phyloP scores from a whole-genome alignment of 2,797 vertebrate species.

The Macrochelys suwanniensis region DNA sequence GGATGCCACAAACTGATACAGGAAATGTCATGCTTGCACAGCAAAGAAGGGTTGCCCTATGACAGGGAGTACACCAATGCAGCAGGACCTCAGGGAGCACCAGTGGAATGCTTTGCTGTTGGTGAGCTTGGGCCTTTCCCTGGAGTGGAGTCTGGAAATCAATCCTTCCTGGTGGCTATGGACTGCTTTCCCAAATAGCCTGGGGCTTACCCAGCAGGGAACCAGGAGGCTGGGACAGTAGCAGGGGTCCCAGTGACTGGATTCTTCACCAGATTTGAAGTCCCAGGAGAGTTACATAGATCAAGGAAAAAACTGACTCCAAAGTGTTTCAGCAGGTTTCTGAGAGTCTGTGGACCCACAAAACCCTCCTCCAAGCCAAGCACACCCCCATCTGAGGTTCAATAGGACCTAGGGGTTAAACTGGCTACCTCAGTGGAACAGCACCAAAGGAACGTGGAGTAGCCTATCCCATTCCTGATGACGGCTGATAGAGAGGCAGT shows the following conservation, averaged over 20 bases:
- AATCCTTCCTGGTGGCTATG: not conserved
- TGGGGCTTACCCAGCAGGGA: not conserved
- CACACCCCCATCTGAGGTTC: not conserved
- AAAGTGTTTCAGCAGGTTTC: too few relatives aligned
- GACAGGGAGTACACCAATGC: too few relatives aligned
- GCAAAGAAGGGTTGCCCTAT: not conserved
- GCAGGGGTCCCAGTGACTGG: not conserved
- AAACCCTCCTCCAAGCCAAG: too few relatives aligned
- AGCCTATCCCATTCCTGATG: not conserved
- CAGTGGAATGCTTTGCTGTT: too few relatives aligned
- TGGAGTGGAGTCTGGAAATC: not conserved
- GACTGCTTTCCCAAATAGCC: not conserved
- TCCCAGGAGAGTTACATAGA: too few relatives aligned
- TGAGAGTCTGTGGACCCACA: too few relatives aligned
- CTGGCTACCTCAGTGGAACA: not conserved
- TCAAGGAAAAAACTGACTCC: not conserved
- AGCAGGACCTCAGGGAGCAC: too few relatives aligned
- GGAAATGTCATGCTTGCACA: not conserved
- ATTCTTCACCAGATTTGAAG: not conserved
- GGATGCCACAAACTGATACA: not conserved
- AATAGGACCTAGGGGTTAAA: too few relatives aligned
- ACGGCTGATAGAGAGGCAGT: not conserved
- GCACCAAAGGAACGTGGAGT: not conserved
- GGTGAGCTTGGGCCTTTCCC: too few relatives aligned
- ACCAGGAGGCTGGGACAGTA: not conserved